These are phyloP conservation scores for Apocheima hispidaria DNA, from an alignment of 2,888 invertebrate genomes.

Conservation along the genomic window DNA sequence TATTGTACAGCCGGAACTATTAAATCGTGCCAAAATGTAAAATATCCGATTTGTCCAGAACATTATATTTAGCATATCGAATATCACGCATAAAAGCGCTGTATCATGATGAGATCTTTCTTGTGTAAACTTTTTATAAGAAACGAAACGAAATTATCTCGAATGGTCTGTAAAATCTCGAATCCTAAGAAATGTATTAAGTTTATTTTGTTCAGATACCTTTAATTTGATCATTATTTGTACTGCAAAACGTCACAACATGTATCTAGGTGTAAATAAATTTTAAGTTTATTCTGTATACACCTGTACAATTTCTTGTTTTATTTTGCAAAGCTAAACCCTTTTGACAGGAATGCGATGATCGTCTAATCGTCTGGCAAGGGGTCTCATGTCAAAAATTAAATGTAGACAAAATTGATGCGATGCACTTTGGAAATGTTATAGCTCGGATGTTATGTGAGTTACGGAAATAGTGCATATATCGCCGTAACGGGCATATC, in stretches of 20 bases:
- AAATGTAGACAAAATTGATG: too few relatives aligned
- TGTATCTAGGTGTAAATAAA: conserved; percentile 85
- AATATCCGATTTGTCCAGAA: conserved; percentile 39
- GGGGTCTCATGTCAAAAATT: too few relatives aligned
- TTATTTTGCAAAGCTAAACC: conserved; percentile 53
- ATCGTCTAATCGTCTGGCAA: too few relatives aligned
- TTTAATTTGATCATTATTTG: conserved; percentile 63
- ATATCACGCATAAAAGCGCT: conserved; percentile 20
- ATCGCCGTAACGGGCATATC: too few relatives aligned
- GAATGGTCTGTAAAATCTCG: conserved; percentile 48
- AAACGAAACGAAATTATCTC: conserved; percentile 48
- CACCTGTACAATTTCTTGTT: conserved; percentile 74
- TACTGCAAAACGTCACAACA: conserved; percentile 79
- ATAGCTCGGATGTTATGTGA: too few relatives aligned
- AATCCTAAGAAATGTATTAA: conserved; percentile 42
- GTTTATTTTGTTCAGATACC: conserved; percentile 45
- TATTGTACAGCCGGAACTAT: conserved; percentile 51
- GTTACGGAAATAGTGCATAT: too few relatives aligned
- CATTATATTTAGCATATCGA: conserved; percentile 48
- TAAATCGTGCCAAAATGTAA: conserved; percentile 75
- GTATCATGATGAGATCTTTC: conserved; percentile 13
- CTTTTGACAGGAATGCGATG: background rate
- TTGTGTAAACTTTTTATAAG: conserved; percentile 26
- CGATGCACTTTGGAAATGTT: too few relatives aligned
- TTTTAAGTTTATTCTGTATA: conserved; percentile 83